A percentile compares a stretch with the other conserved stretches of the same genome.
Evolutionary conservation across 1,140 invertebrate genomes (phyloP).

Genomic region (Penaeus chinensis): DNA sequence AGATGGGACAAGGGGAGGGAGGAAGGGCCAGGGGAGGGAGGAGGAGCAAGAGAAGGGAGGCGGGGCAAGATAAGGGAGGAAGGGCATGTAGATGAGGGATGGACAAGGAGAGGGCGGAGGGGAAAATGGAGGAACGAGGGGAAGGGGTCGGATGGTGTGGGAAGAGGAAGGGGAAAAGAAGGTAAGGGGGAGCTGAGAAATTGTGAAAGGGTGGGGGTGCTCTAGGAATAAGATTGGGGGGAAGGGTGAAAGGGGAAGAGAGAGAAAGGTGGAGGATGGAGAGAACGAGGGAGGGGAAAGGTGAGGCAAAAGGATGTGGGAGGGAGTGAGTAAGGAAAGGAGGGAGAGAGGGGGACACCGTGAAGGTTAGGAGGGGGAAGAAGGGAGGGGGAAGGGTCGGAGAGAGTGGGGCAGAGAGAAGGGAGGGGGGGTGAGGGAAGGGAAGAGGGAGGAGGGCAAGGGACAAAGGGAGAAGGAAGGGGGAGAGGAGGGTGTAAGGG

Average conservation of each 20-base stretch:
- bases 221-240: conserved; percentile 5
- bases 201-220: background rate
- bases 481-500: too few relatives aligned
- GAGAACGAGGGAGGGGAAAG: background rate
- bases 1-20: background rate
- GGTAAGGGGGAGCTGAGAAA: background rate
- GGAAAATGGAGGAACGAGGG: too few relatives aligned
- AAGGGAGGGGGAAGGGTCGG: too few relatives aligned
- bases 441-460: too few relatives aligned
- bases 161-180: background rate
- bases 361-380: too few relatives aligned
- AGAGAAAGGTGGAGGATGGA: background rate
- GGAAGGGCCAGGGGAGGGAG: too few relatives aligned
- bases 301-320: background rate
- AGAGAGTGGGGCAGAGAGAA: too few relatives aligned
- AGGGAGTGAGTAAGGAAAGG: background rate
- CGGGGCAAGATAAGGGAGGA: too few relatives aligned
- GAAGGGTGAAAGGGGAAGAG: conserved; percentile 32
- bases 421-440: too few relatives aligned
- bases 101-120: too few relatives aligned
- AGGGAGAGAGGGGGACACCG: too few relatives aligned
- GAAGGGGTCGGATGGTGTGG: background rate
- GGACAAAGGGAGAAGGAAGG: too few relatives aligned
- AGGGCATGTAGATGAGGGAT: background rate
- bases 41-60: background rate